A percentile compares a stretch with the other conserved stretches of the same genome.
phyloP scores from a whole-genome alignment of 2,113 vertebrate species.

The Psittacara wagleri region DNA sequence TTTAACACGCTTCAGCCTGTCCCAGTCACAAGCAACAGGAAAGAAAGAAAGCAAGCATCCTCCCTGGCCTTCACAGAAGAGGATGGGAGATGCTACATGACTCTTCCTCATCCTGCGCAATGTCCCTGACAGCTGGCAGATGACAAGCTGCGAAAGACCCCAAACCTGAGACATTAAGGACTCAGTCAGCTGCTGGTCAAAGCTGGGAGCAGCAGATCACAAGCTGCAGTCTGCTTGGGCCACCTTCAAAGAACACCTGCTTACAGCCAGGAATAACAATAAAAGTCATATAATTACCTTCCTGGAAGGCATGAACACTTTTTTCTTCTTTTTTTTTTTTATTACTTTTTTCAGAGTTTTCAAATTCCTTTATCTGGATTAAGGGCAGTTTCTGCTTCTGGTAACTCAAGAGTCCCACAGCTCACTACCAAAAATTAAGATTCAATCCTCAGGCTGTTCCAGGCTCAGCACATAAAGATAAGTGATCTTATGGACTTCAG shows the following conservation, averaged over 20 bases:
- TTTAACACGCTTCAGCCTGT: not conserved
- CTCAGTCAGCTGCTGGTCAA: not conserved
- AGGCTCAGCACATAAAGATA: not conserved
- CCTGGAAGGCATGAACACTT: not conserved
- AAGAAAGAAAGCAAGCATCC: not conserved
- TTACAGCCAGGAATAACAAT: not conserved
- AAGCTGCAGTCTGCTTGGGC: not conserved
- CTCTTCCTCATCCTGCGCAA: not conserved
- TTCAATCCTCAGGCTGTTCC: not conserved
- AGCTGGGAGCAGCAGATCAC: not conserved
- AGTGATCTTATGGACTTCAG: not conserved
- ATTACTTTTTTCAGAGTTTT: not conserved
- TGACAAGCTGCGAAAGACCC: not conserved
- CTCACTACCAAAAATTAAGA: not conserved
- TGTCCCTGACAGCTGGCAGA: rapidly evolving
- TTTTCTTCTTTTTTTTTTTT: not conserved
- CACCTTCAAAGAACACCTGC: not conserved
- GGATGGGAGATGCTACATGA: not conserved
- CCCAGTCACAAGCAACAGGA: not conserved
- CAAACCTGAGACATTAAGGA: not conserved
- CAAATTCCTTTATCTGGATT: not conserved
- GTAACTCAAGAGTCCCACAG: not conserved
- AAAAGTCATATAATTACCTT: not conserved
- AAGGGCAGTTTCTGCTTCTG: not conserved
- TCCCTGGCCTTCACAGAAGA: not conserved